Conservation (phyloP, 2,113 vertebrate genomes). For the Corydoras sp. region DNA sequence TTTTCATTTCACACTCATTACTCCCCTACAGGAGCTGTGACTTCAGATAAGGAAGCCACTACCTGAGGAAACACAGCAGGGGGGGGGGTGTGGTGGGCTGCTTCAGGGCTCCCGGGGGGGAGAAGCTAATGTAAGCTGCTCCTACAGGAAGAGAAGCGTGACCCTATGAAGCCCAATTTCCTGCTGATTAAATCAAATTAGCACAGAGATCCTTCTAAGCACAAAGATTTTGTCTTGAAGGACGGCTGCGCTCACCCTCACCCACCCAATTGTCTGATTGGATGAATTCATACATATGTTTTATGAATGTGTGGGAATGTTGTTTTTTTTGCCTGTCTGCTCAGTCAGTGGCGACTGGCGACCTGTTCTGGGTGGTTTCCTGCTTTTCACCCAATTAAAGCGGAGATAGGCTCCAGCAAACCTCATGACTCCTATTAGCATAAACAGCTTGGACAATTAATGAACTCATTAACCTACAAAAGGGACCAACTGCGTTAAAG, state of each 20-base stretch:
- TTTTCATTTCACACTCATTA: slow-evolving; percentile 62
- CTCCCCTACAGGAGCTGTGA: not conserved
- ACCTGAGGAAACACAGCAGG: slow-evolving; percentile 58
- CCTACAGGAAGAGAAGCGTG: slow-evolving; percentile 38
- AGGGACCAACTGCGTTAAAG: no score
- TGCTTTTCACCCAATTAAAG: no score
- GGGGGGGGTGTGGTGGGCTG: slow-evolving; percentile 3
- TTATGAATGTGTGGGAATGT: no score
- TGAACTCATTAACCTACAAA: no score
- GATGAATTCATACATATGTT: no score
- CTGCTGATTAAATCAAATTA: slow-evolving; percentile 66
- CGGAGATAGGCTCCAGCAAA: no score
- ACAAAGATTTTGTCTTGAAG: slow-evolving; percentile 43
- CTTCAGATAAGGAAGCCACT: slow-evolving; percentile 46
- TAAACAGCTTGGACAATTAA: no score
- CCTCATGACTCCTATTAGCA: no score
- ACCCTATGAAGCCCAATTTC: slow-evolving; percentile 53
- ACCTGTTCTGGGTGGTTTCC: no score
- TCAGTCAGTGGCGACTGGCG: no score
- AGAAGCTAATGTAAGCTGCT: slow-evolving; percentile 37
- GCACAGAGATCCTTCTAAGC: slow-evolving; percentile 51
- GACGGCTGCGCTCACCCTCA: slow-evolving; percentile 35
- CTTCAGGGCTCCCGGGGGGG: no score
- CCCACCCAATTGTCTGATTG: not conserved
- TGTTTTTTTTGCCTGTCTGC: no score